Evolutionary conservation across 2,888 invertebrate genomes (phyloP).

Genomic region (Macaria notata): DNA sequence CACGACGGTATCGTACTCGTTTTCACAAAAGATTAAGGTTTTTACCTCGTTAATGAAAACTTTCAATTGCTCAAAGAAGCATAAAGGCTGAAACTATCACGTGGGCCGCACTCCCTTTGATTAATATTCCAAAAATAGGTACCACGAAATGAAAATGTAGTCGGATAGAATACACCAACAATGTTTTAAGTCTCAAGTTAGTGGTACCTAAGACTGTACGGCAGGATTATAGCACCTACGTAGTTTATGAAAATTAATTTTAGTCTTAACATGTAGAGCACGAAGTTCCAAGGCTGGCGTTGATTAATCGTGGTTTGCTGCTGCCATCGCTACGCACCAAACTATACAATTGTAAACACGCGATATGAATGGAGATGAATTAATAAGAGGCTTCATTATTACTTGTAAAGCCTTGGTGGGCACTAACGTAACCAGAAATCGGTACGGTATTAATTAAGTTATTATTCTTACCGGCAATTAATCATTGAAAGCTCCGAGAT

Average conservation of each 20-base stretch:
- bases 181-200: constrained; percentile 10
- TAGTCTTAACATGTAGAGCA: constrained; percentile 52
- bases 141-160: background rate
- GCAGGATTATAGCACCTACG: constrained; percentile 37
- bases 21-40: constrained; percentile 40
- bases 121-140: constrained; percentile 11
- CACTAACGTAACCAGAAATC: constrained; percentile 4
- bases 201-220: constrained; percentile 5
- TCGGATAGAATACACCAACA: constrained; percentile 10
- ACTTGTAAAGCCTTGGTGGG: constrained; percentile 38
- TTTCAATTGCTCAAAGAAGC: constrained; percentile 21
- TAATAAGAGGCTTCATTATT: constrained; percentile 43
- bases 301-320: constrained; percentile 63
- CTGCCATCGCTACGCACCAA: constrained; percentile 32
- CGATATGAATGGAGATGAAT: constrained; percentile 43
- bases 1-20: constrained; percentile 30
- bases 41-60: constrained; percentile 27
- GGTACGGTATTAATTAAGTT: constrained; percentile 21
- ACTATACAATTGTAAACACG: constrained; percentile 36
- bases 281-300: constrained; percentile 56
- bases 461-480: constrained; percentile 24
- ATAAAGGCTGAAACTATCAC: constrained; percentile 7
- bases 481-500: constrained; percentile 26
- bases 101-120: constrained; percentile 8
- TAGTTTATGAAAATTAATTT: constrained; percentile 51